A percentile compares a stretch with the other conserved stretches of the same genome.
These are phyloP conservation scores for Gouania willdenowi DNA, from an alignment of 2,797 vertebrate genomes.

Conservation along the genomic window DNA sequence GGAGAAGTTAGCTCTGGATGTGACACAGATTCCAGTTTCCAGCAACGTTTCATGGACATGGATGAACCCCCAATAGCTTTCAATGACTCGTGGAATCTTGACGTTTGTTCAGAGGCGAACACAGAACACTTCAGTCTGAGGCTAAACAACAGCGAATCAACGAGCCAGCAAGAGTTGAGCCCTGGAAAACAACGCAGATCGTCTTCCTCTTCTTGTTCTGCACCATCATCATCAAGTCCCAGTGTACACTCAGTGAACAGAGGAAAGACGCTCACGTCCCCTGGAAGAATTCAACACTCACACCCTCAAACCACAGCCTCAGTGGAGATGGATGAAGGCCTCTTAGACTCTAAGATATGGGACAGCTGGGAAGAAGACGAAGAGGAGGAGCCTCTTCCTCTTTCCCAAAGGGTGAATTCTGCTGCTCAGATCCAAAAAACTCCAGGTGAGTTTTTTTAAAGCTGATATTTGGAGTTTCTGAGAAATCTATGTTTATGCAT, in stretches of 20 bases:
- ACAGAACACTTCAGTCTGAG: conserved; percentile 63
- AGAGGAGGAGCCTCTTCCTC: conserved; percentile 60
- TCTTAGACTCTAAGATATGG: conserved; percentile 80
- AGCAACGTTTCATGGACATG: conserved; percentile 61
- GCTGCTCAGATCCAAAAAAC: conserved; percentile 61
- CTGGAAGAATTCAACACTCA: too few relatives aligned
- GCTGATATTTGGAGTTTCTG: neutral
- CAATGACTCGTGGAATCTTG: conserved; percentile 73
- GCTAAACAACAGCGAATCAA: conserved; percentile 60
- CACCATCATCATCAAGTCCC: neutral
- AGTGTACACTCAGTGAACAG: neutral
- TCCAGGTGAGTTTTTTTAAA: conserved; percentile 67
- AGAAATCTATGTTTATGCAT: too few relatives aligned
- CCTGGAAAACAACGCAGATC: neutral
- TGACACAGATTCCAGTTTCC: conserved; percentile 27
- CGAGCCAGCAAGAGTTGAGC: conserved; percentile 7
- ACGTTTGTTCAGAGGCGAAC: conserved; percentile 30
- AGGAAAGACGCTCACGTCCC: neutral
- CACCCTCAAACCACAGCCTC: too few relatives aligned
- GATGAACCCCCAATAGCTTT: conserved; percentile 75
- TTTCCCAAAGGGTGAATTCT: conserved; percentile 62
- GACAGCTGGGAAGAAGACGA: conserved; percentile 75
- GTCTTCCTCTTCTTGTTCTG: neutral
- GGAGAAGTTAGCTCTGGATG: conserved; percentile 52
- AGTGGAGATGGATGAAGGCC: conserved; percentile 45